Evolutionary conservation across 2,888 invertebrate genomes (phyloP).

Genomic region (Emmelina monodactyla): DNA sequence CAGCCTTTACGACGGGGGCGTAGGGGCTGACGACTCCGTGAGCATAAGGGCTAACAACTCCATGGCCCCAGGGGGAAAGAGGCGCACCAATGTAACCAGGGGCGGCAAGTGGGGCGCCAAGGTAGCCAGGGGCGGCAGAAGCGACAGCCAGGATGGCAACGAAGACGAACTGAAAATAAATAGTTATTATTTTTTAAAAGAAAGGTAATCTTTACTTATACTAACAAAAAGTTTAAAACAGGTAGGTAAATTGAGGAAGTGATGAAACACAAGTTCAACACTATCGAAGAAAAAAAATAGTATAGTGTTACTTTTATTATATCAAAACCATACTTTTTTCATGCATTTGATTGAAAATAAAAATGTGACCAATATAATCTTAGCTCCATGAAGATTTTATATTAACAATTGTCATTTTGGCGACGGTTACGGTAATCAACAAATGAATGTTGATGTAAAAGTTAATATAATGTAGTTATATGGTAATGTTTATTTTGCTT

Average conservation of each 20-base stretch:
- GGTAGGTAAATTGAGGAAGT: background rate
- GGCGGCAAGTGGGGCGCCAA: conserved; percentile 34
- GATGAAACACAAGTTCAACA: background rate
- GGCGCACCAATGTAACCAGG: conserved; percentile 34
- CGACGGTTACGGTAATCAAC: too few relatives aligned
- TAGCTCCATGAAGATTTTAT: too few relatives aligned
- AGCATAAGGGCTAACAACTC: conserved; percentile 37
- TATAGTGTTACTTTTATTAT: conserved; percentile 1
- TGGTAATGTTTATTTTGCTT: too few relatives aligned
- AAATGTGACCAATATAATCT: too few relatives aligned
- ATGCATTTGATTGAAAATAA: too few relatives aligned
- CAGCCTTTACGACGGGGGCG: conserved; percentile 54
- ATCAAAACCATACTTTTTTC: too few relatives aligned
- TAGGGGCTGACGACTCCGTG: too few relatives aligned
- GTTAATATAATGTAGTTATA: too few relatives aligned
- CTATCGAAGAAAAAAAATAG: conserved; percentile 4
- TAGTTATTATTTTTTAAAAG: background rate
- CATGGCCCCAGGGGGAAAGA: conserved; percentile 34
- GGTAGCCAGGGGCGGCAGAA: conserved; percentile 48
- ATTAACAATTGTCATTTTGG: too few relatives aligned
- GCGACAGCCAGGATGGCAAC: conserved; percentile 51
- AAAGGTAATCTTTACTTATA: background rate
- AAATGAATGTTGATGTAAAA: too few relatives aligned
- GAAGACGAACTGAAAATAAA: conserved; percentile 50
- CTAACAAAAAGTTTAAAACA: background rate